These are phyloP conservation scores for Malacosoma neustria DNA, from an alignment of 2,888 invertebrate species.

Conservation along the genomic window DNA sequence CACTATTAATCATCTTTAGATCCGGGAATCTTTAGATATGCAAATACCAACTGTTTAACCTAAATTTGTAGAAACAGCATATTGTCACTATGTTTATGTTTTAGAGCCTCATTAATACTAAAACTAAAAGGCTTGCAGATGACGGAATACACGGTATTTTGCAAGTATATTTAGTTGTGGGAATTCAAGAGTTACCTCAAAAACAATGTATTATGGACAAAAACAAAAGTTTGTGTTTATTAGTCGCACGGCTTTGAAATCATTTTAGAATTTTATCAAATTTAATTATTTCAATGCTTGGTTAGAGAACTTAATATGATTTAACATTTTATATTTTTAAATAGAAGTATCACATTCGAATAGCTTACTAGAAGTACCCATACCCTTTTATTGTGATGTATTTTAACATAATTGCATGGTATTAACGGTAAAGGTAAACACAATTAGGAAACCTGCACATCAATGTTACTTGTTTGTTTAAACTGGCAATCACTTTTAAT, in stretches of 20 bases:
- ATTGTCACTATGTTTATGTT: slow-evolving; percentile 12
- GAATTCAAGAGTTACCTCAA: slow-evolving; percentile 47
- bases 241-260: slow-evolving; percentile 41
- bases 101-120: slow-evolving; percentile 26
- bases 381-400: too few species aligned
- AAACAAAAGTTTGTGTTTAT: slow-evolving; percentile 59
- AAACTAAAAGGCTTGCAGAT: slow-evolving; percentile 32
- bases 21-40: background rate
- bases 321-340: too few species aligned
- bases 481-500: too few species aligned
- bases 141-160: slow-evolving; percentile 39
- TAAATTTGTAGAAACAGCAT: background rate
- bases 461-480: too few species aligned
- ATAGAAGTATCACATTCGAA: too few species aligned
- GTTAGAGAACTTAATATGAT: too few species aligned
- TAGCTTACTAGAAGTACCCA: too few species aligned
- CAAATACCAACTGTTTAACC: background rate
- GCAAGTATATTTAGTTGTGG: slow-evolving; percentile 56
- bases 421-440: too few species aligned
- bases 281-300: too few species aligned
- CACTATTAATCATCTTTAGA: background rate
- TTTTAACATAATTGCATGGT: too few species aligned
- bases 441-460: too few species aligned
- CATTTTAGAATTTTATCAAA: too few species aligned
- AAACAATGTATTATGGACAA: slow-evolving; percentile 51